phyloP scores from a whole-genome alignment of 2,113 vertebrate genomes.

The Tapirus terrestris region DNA sequence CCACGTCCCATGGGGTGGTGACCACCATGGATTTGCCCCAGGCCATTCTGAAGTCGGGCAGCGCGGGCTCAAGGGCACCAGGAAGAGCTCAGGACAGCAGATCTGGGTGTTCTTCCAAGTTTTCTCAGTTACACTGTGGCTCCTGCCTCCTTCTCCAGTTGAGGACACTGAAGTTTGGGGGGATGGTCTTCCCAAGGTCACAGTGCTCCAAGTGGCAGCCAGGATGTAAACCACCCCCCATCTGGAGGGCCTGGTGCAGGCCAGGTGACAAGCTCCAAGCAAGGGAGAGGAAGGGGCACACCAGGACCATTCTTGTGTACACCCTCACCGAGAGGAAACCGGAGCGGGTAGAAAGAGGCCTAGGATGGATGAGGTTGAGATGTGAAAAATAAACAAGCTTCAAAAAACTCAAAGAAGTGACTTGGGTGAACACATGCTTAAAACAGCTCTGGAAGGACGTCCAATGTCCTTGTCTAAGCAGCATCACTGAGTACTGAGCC shows the following conservation, averaged over 20 bases:
- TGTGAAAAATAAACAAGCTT: not conserved
- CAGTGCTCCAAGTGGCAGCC: not conserved
- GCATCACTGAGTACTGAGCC: not conserved
- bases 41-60: not conserved
- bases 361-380: not conserved
- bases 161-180: not conserved
- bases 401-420: not conserved
- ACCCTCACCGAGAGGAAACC: not conserved
- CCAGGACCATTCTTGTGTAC: not conserved
- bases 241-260: not conserved
- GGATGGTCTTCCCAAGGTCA: not conserved
- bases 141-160: not conserved
- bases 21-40: not conserved
- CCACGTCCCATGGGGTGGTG: accelerated
- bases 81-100: not conserved
- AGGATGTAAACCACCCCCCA: not conserved
- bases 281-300: not conserved
- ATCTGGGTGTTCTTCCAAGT: not conserved
- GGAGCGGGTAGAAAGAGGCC: not conserved
- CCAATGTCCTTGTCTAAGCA: not conserved
- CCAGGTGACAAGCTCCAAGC: not conserved
- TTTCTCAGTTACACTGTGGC: not conserved
- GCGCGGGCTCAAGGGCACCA: accelerated
- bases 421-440: not conserved
- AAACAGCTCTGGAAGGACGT: not conserved